phyloP scores from a whole-genome alignment of 2,888 invertebrate genomes.

The Plebejus anna region DNA sequence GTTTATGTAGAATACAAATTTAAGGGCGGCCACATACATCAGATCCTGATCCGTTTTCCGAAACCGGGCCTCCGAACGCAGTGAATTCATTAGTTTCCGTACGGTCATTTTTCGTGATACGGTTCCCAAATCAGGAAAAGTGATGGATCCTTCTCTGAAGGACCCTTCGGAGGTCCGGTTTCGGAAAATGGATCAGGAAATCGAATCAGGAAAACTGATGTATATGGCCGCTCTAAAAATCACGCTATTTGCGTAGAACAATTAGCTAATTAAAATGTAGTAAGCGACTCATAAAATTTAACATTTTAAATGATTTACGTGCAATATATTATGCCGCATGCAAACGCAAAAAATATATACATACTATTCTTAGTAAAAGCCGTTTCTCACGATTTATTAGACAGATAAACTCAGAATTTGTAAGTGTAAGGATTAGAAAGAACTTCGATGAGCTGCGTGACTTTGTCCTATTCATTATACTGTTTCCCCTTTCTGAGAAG shows the following conservation, averaged over 20 bases:
- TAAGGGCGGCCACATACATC: too few relatives aligned
- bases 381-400: not conserved
- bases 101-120: too few relatives aligned
- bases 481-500: not conserved
- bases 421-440: not conserved
- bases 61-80: too few relatives aligned
- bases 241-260: not conserved
- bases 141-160: too few relatives aligned
- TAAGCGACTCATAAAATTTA: not conserved
- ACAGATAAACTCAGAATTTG: not conserved
- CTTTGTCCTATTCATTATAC: not conserved
- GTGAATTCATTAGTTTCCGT: too few relatives aligned
- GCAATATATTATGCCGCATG: not conserved
- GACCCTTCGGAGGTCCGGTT: too few relatives aligned
- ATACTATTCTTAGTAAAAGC: not conserved
- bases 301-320: not conserved
- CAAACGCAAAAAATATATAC: not conserved
- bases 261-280: not conserved
- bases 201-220: too few relatives aligned
- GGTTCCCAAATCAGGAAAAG: too few relatives aligned
- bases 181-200: too few relatives aligned
- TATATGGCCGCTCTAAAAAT: not conserved
- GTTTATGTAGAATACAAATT: not conserved
- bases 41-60: too few relatives aligned
- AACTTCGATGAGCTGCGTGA: not conserved